Percentiles rank a stretch among this genome's conserved stretches.
Evolutionary conservation across 2,113 vertebrate species (phyloP).

Genomic region (Menura novaehollandiae): DNA sequence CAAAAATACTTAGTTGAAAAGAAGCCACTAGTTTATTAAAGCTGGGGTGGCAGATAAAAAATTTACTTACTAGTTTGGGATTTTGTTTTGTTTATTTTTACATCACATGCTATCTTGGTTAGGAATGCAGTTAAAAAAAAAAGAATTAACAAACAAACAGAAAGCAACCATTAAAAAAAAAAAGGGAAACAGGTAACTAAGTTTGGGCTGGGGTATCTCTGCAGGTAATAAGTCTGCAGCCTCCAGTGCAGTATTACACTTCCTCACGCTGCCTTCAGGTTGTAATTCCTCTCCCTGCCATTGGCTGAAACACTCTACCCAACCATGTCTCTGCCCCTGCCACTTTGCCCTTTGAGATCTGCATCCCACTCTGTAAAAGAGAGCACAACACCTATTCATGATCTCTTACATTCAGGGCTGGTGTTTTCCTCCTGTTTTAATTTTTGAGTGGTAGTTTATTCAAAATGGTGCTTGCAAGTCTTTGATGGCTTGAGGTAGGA

Average conservation of each 20-base stretch:
- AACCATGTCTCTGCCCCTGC: accelerated
- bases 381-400: neutral
- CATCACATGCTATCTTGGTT: neutral
- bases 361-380: neutral
- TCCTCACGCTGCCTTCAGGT: accelerated
- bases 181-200: neutral
- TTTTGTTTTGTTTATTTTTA: neutral
- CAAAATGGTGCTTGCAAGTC: neutral
- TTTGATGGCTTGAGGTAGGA: neutral
- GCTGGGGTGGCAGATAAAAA: neutral
- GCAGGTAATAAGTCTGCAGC: neutral
- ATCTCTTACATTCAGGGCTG: neutral
- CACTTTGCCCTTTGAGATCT: neutral
- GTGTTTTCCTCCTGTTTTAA: neutral
- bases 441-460: neutral
- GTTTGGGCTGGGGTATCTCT: neutral
- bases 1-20: constrained; percentile 9
- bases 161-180: neutral
- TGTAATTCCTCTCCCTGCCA: neutral
- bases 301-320: accelerated
- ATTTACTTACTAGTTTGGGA: neutral
- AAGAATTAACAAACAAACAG: neutral
- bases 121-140: neutral
- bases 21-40: neutral
- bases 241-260: neutral